Percentiles rank a stretch among this genome's conserved stretches.
These are phyloP conservation scores for Triops longicaudatus DNA, from an alignment of 1,140 invertebrate species.

Conservation along the genomic window DNA sequence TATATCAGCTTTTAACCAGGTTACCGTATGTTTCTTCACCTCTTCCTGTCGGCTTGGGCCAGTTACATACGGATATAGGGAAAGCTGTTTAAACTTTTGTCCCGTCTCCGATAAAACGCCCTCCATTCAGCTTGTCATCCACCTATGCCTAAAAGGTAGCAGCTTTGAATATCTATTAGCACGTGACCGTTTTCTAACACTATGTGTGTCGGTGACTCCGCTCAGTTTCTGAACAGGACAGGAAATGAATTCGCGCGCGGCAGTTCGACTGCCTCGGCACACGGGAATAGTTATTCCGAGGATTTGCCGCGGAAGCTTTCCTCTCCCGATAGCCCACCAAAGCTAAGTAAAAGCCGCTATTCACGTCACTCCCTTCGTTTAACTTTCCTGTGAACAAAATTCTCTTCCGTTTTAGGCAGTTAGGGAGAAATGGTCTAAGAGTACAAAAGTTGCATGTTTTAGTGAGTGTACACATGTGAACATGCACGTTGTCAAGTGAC, in stretches of 20 bases:
- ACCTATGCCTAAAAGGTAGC: background rate
- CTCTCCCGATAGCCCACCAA: too few species aligned
- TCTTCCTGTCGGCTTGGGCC: constrained; percentile 10
- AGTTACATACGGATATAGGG: background rate
- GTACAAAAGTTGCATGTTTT: too few species aligned
- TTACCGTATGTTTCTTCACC: background rate
- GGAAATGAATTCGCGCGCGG: background rate
- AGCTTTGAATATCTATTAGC: background rate
- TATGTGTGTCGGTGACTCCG: background rate
- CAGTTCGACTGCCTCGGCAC: too few species aligned
- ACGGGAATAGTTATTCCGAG: too few species aligned
- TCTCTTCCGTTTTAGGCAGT: too few species aligned
- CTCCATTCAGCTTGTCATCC: background rate
- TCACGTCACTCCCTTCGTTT: too few species aligned
- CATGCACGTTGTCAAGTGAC: too few species aligned
- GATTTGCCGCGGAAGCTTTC: too few species aligned
- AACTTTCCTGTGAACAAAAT: too few species aligned
- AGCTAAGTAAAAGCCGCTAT: too few species aligned
- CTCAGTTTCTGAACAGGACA: background rate
- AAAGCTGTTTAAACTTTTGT: background rate
- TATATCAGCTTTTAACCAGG: background rate
- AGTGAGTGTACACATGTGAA: too few species aligned
- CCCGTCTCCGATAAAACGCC: background rate
- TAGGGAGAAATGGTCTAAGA: too few species aligned
- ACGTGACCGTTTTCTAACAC: background rate